These are phyloP conservation scores for Cepaea nemoralis DNA, from an alignment of 1,140 invertebrate species.

Conservation along the genomic window DNA sequence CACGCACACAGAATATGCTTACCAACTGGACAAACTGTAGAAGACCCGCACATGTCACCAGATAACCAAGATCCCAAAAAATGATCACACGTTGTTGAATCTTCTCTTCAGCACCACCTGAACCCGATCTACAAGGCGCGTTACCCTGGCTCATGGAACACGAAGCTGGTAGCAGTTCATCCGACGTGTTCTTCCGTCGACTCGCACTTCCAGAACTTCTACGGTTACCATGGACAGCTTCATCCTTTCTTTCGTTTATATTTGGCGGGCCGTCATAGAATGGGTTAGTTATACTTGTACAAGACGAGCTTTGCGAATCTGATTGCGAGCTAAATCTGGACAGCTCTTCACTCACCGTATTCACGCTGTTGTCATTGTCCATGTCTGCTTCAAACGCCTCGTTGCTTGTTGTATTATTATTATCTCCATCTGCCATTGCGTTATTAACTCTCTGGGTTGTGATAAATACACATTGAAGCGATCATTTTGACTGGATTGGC, in stretches of 20 bases:
- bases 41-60: conserved; percentile 44
- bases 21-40: conserved; percentile 43
- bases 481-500: too few relatives aligned
- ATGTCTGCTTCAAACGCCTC: conserved; percentile 30
- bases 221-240: neutral
- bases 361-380: conserved; percentile 37
- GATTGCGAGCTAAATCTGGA: conserved; percentile 40
- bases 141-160: too few relatives aligned
- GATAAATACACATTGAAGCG: too few relatives aligned
- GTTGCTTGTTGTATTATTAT: neutral
- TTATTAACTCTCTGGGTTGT: neutral
- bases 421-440: conserved; percentile 21
- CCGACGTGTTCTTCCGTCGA: neutral
- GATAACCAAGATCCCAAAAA: conserved; percentile 43
- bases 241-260: neutral
- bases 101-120: conserved; percentile 11
- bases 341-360: conserved; percentile 37
- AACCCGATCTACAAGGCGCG: neutral
- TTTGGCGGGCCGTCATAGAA: conserved; percentile 49
- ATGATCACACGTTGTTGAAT: conserved; percentile 38
- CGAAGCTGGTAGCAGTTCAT: neutral
- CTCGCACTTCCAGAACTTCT: neutral
- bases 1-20: too few relatives aligned
- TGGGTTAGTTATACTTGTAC: conserved; percentile 49
- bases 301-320: conserved; percentile 43